Evolutionary conservation across 2,888 invertebrate species (phyloP).

Genomic region (Orthonychiurus folsomi): DNA sequence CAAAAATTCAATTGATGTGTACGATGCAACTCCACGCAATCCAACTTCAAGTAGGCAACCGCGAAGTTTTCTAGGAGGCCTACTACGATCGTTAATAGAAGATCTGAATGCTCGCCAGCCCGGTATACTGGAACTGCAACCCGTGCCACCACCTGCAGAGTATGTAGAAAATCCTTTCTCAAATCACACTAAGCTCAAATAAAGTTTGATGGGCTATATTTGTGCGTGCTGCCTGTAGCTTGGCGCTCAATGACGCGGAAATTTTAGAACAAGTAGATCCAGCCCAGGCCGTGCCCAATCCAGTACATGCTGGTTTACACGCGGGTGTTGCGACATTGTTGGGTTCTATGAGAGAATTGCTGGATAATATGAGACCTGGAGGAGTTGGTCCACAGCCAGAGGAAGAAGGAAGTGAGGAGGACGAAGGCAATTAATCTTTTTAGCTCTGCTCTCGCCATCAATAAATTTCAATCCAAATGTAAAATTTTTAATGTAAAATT

Average conservation of each 20-base stretch:
- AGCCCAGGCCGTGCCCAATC: slow-evolving; percentile 41
- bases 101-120: slow-evolving; percentile 54
- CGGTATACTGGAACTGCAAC: not conserved
- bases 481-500: no score
- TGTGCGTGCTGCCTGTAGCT: no score
- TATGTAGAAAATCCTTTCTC: no score
- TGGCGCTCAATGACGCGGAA: no score
- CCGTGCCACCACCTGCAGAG: no score
- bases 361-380: slow-evolving; percentile 42
- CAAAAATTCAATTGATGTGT: slow-evolving; percentile 61
- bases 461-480: no score
- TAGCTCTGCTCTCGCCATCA: no score
- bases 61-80: slow-evolving; percentile 41
- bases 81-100: slow-evolving; percentile 54
- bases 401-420: no score
- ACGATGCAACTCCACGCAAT: slow-evolving; percentile 49
- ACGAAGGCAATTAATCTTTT: no score
- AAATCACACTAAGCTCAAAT: not conserved
- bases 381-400: no score
- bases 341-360: slow-evolving; percentile 62
- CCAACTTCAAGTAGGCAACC: slow-evolving; percentile 35
- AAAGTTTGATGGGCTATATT: not conserved
- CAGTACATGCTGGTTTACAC: slow-evolving; percentile 50
- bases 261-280: slow-evolving; percentile 13
- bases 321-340: slow-evolving; percentile 58